Conservation (phyloP, 2,888 invertebrate genomes). For the Lithophane ornitopus region DNA sequence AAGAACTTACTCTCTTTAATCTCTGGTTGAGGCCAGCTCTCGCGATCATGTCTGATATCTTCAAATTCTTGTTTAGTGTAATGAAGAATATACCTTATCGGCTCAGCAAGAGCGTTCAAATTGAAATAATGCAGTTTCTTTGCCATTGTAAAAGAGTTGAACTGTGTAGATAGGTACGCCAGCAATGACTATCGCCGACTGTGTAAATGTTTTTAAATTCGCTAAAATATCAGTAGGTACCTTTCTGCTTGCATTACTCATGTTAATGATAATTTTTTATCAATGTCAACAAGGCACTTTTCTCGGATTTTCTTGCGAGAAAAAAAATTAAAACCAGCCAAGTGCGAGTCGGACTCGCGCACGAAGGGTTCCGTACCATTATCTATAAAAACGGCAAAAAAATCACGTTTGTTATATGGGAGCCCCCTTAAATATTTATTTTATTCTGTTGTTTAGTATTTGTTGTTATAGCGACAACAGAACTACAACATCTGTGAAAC, state of each 20-base stretch:
- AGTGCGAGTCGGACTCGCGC: too few species aligned
- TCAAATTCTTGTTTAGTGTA: constrained; percentile 83
- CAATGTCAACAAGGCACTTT: not conserved
- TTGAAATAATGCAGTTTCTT: constrained; percentile 78
- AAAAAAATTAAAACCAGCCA: not conserved
- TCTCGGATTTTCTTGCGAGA: not conserved
- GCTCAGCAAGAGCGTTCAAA: constrained; percentile 78
- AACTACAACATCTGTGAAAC: too few species aligned
- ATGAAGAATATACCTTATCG: constrained; percentile 81
- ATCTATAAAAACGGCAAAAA: too few species aligned
- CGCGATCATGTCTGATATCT: constrained; percentile 75
- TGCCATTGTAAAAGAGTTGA: constrained; percentile 67
- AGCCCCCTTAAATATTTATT: too few species aligned
- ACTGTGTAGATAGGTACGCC: constrained; percentile 11
- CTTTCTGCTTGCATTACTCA: constrained; percentile 2
- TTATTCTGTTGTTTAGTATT: too few species aligned
- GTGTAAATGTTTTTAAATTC: constrained; percentile 21
- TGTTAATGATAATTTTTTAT: constrained; percentile 28
- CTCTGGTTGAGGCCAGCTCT: constrained; percentile 76
- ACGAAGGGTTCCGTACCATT: too few species aligned
- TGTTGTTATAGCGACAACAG: too few species aligned
- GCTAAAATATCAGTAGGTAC: not conserved
- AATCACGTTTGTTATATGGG: too few species aligned
- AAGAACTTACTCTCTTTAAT: constrained; percentile 79
- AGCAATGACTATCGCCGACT: constrained; percentile 9